These are phyloP conservation scores for Betta splendens DNA, from an alignment of 2,797 vertebrate species.

Conservation along the genomic window DNA sequence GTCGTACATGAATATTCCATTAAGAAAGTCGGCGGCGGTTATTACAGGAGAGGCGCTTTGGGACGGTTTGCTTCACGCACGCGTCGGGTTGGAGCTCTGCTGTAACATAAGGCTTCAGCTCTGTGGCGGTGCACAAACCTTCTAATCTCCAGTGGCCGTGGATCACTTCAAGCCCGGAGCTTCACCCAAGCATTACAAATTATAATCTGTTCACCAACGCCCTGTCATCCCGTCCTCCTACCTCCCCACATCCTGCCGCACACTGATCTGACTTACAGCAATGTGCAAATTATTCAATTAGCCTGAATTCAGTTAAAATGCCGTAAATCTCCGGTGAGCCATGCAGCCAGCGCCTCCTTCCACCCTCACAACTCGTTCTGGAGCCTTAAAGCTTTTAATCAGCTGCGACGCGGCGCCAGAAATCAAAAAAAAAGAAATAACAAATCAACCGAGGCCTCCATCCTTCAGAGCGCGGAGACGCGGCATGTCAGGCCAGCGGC, in stretches of 20 bases:
- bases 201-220: constrained; percentile 52
- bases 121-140: constrained; percentile 32
- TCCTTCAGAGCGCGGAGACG: constrained; percentile 16
- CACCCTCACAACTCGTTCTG: background rate
- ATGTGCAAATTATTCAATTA: constrained; percentile 37
- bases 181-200: constrained; percentile 55
- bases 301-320: background rate
- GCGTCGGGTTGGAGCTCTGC: constrained; percentile 6
- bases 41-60: constrained; percentile 24
- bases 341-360: background rate
- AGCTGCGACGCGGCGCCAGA: background rate
- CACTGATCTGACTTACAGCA: constrained; percentile 25
- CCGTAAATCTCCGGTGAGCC: background rate
- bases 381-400: constrained; percentile 1
- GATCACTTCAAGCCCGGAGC: constrained; percentile 41
- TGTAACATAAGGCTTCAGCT: constrained; percentile 13
- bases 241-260: constrained; percentile 15
- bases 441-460: constrained; percentile 14
- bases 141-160: constrained; percentile 50
- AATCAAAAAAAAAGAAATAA: background rate
- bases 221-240: constrained; percentile 40
- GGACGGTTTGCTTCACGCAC: constrained; percentile 20
- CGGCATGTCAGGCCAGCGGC: no score
- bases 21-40: constrained; percentile 17
- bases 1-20: constrained; percentile 49